Evolutionary conservation across 2,888 invertebrate species (phyloP).

Genomic region (Eupithecia inturbata): DNA sequence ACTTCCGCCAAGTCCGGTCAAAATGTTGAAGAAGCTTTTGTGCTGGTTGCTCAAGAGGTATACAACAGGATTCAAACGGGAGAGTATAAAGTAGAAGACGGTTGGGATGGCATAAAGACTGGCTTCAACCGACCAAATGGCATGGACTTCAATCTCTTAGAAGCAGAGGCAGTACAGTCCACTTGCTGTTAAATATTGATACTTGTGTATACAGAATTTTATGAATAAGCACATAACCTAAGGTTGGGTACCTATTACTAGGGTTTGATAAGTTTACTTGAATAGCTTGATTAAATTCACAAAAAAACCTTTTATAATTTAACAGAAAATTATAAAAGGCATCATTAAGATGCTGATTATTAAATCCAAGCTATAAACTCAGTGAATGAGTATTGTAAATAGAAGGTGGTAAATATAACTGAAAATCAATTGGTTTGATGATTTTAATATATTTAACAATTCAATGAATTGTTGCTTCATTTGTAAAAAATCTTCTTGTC

Average conservation of each 20-base stretch:
- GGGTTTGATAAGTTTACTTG: background rate
- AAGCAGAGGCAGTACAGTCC: slow-evolving; percentile 94
- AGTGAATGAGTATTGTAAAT: slow-evolving; percentile 26
- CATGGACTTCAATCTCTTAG: slow-evolving; percentile 92
- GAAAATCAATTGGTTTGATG: background rate
- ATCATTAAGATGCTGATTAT: background rate
- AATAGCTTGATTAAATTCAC: background rate
- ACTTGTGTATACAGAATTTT: slow-evolving; percentile 21
- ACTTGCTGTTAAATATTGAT: slow-evolving; percentile 89
- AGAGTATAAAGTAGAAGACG: slow-evolving; percentile 96
- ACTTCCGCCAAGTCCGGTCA: slow-evolving; percentile 97
- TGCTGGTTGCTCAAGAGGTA: slow-evolving; percentile 94
- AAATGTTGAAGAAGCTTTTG: slow-evolving; percentile 97
- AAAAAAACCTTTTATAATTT: background rate
- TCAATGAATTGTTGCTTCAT: background rate
- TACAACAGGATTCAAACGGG: slow-evolving; percentile 95
- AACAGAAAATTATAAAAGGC: background rate
- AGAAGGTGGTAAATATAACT: slow-evolving; percentile 20
- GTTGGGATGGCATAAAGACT: slow-evolving; percentile 98
- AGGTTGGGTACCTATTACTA: slow-evolving; percentile 18
- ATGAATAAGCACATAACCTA: slow-evolving; percentile 17
- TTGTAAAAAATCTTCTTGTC: background rate
- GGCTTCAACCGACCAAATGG: slow-evolving; percentile 93
- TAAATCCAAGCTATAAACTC: slow-evolving; percentile 4
- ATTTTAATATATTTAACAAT: background rate